Conservation (phyloP, 2,888 invertebrate genomes). For the Diarsia rubi region DNA sequence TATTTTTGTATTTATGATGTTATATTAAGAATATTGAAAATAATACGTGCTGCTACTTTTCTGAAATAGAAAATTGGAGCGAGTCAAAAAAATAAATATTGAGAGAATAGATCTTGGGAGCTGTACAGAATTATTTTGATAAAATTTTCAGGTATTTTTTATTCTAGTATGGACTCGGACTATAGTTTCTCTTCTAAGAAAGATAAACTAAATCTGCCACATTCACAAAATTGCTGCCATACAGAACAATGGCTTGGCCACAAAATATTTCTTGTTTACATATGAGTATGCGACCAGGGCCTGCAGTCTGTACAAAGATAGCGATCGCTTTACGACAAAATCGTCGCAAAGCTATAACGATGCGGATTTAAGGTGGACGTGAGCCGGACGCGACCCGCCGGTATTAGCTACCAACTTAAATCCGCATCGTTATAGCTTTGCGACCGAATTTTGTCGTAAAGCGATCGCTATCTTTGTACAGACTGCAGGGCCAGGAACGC, state of each 20-base stretch:
- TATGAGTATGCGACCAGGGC: constrained; percentile 42
- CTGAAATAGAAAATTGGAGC: constrained; percentile 22
- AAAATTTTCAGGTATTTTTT: neutral
- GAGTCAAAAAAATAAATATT: neutral
- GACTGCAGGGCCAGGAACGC: no score
- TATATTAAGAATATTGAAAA: constrained; percentile 46
- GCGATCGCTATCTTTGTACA: no score
- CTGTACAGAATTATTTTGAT: neutral
- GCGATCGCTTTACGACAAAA: no score
- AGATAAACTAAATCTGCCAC: constrained; percentile 36
- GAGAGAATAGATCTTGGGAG: neutral
- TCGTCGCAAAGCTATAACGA: no score
- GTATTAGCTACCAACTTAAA: no score
- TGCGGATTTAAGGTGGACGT: no score
- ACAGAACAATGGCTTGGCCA: constrained; percentile 46
- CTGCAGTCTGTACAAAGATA: no score
- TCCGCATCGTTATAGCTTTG: no score
- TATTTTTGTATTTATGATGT: constrained; percentile 53
- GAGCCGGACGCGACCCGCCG: no score
- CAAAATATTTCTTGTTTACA: constrained; percentile 61
- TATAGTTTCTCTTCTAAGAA: constrained; percentile 4
- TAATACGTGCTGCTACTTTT: constrained; percentile 6
- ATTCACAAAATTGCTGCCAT: constrained; percentile 32
- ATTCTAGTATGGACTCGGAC: neutral
- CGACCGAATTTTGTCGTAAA: no score